Evolutionary conservation across 2,888 invertebrate species (phyloP).

Genomic region (Papilio gigon): DNA sequence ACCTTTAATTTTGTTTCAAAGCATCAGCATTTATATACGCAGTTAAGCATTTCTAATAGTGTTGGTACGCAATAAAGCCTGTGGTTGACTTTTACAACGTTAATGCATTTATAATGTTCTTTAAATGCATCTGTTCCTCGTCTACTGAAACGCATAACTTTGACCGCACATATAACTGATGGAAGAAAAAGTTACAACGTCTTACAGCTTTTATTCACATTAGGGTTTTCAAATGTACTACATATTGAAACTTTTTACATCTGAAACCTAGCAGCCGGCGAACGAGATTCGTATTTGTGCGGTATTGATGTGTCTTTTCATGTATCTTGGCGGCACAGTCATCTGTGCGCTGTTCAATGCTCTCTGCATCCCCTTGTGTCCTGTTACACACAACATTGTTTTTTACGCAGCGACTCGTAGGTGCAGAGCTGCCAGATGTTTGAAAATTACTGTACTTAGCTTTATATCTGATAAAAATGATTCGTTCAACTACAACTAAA

Average conservation of each 20-base stretch:
- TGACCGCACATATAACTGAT: slow-evolving; percentile 7
- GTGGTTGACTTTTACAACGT: slow-evolving; percentile 48
- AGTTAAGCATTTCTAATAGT: slow-evolving; percentile 16
- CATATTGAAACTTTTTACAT: neutral
- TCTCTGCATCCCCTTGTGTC: too few relatives aligned
- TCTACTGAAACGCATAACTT: slow-evolving; percentile 25
- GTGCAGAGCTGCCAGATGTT: too few relatives aligned
- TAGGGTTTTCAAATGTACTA: neutral
- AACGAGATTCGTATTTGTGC: neutral
- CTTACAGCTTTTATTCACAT: neutral
- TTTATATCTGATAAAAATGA: too few relatives aligned
- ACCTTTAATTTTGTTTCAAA: slow-evolving; percentile 27
- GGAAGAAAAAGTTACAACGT: neutral
- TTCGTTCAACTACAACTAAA: too few relatives aligned
- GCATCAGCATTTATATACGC: slow-evolving; percentile 6
- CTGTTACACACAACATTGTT: too few relatives aligned
- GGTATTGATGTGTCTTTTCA: neutral
- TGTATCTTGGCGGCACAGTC: too few relatives aligned
- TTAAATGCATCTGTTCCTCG: slow-evolving; percentile 51
- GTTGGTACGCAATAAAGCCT: slow-evolving; percentile 38
- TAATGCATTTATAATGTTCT: slow-evolving; percentile 69
- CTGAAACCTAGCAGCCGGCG: neutral
- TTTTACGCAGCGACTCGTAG: too few relatives aligned
- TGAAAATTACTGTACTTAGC: too few relatives aligned
- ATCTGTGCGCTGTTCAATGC: too few relatives aligned